These are phyloP conservation scores for Harpagus bidentatus DNA, from an alignment of 2,113 vertebrate species.

Conservation along the genomic window DNA sequence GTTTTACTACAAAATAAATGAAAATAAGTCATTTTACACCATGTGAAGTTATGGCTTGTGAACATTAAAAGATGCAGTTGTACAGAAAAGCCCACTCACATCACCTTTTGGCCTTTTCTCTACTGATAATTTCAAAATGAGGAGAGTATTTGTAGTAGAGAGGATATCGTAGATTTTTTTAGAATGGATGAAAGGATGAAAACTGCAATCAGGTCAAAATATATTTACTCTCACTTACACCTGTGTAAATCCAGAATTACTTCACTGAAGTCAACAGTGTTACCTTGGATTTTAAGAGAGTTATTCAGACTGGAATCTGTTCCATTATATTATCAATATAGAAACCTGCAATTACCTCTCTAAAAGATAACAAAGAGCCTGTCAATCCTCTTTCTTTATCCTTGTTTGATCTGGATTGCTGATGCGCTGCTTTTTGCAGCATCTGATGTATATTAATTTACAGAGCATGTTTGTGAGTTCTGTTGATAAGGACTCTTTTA, in stretches of 20 bases:
- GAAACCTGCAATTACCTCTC: neutral
- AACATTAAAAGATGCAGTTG: neutral
- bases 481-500: neutral
- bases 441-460: slow-evolving; percentile 22
- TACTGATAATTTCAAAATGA: neutral
- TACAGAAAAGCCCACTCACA: neutral
- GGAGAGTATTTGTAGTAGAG: neutral
- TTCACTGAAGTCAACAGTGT: neutral
- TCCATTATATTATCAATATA: slow-evolving; percentile 4
- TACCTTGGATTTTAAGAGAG: slow-evolving; percentile 10
- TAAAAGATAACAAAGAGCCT: slow-evolving; percentile 8
- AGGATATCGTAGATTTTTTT: neutral
- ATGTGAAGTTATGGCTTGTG: fast-evolving
- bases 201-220: neutral
- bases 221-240: neutral
- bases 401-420: slow-evolving; percentile 3
- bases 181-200: neutral
- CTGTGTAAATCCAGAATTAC: neutral
- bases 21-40: neutral
- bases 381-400: slow-evolving; percentile 28
- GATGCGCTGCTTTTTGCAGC: neutral
- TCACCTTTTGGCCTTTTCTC: neutral
- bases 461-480: neutral
- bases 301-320: neutral
- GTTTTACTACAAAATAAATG: neutral